These are phyloP conservation scores for Cryptoblepharus egeriae DNA, from an alignment of 2,797 vertebrate species.

Conservation along the genomic window DNA sequence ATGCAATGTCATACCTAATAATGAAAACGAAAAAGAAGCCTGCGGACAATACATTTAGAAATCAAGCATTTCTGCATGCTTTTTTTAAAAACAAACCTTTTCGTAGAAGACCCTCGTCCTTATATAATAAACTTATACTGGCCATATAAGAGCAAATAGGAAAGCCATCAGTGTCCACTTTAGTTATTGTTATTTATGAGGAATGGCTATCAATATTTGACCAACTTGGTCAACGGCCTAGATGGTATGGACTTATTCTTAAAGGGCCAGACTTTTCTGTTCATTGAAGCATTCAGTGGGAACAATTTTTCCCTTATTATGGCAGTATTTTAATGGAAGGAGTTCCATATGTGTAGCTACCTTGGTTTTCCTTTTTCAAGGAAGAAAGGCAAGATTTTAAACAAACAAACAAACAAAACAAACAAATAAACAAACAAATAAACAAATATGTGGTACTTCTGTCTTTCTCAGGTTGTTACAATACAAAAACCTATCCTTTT, in stretches of 20 bases:
- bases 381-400: too few relatives aligned
- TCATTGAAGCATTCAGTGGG: background rate
- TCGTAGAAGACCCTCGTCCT: background rate
- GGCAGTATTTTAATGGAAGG: background rate
- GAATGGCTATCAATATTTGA: background rate
- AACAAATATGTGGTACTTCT: background rate
- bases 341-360: too few relatives aligned
- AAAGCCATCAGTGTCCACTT: background rate
- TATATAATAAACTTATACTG: background rate
- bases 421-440: too few relatives aligned
- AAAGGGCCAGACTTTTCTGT: background rate
- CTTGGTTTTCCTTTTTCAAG: too few relatives aligned
- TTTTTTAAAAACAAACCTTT: slow-evolving; percentile 19
- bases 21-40: slow-evolving; percentile 59
- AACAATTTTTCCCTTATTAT: background rate
- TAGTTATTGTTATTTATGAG: background rate
- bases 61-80: background rate
- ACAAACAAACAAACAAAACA: too few relatives aligned
- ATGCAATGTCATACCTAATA: slow-evolving; percentile 42
- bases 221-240: background rate
- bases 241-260: background rate
- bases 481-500: slow-evolving; percentile 3
- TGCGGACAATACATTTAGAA: slow-evolving; percentile 52
- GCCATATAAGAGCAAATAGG: background rate
- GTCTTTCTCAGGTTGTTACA: background rate